Conservation (phyloP, 2,113 vertebrate genomes). For the Noturus placidus region DNA sequence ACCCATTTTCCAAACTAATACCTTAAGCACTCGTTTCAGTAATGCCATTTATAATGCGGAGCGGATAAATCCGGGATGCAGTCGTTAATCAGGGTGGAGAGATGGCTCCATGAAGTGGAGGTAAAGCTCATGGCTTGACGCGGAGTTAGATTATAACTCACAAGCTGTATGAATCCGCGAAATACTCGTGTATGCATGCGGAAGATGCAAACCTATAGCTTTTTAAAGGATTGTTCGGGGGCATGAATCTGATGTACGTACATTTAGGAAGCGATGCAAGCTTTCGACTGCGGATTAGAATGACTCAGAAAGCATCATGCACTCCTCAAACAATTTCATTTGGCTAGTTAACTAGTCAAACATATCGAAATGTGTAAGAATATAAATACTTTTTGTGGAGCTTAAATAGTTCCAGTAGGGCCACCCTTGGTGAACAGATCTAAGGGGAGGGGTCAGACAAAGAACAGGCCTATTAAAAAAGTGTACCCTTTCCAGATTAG, state of each 20-base stretch:
- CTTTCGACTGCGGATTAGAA: background rate
- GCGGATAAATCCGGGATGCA: constrained; percentile 15
- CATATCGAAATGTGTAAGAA: background rate
- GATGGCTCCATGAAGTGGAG: background rate
- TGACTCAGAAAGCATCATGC: background rate
- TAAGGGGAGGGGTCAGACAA: background rate
- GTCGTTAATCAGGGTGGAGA: constrained; percentile 22
- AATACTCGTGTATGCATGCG: background rate
- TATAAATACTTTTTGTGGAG: background rate
- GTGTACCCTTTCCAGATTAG: background rate
- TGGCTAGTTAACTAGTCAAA: background rate
- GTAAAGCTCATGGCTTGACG: background rate
- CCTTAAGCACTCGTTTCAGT: constrained; percentile 4
- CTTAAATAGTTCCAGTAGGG: background rate
- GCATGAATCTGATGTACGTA: background rate
- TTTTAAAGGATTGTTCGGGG: background rate
- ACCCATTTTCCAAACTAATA: background rate
- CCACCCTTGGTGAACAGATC: background rate
- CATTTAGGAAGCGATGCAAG: background rate
- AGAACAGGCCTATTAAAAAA: background rate
- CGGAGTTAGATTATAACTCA: background rate
- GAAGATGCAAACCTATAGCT: background rate
- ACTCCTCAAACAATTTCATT: background rate
- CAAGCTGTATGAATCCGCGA: background rate
- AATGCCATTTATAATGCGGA: constrained; percentile 29